Conservation (phyloP, 1,140 invertebrate species). For the Philotrypesis tridentata region DNA sequence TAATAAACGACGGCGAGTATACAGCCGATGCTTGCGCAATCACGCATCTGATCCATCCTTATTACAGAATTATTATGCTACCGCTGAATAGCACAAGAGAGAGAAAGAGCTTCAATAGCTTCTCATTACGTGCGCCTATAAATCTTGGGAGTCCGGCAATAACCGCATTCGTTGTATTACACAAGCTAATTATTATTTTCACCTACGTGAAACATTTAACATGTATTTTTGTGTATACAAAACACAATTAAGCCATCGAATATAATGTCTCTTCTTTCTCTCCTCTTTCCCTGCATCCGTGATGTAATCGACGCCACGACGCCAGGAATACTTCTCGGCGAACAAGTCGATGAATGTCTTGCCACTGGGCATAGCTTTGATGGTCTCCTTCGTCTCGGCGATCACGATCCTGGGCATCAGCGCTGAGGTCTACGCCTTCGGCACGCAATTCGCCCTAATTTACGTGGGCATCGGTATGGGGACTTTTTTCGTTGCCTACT, state of each 20-base stretch:
- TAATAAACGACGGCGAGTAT: background rate
- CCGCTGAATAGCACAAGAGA: background rate
- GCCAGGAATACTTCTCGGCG: slow-evolving; percentile 89
- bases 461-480: slow-evolving; percentile 84
- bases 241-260: background rate
- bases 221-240: background rate
- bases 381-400: slow-evolving; percentile 96
- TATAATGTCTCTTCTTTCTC: too few relatives aligned
- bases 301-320: background rate
- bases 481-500: slow-evolving; percentile 84
- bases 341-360: slow-evolving; percentile 84
- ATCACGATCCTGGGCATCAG: slow-evolving; percentile 91
- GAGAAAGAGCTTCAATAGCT: background rate
- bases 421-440: slow-evolving; percentile 87
- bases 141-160: background rate
- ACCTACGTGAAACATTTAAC: background rate
- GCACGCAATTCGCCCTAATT: slow-evolving; percentile 85
- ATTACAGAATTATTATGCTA: background rate
- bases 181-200: background rate
- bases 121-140: background rate
- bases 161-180: background rate
- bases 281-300: background rate
- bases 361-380: slow-evolving; percentile 90
- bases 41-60: background rate
- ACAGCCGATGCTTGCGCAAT: background rate